These are phyloP conservation scores for Zygogramma bicolorata DNA, from an alignment of 2,888 invertebrate species.

Conservation along the genomic window DNA sequence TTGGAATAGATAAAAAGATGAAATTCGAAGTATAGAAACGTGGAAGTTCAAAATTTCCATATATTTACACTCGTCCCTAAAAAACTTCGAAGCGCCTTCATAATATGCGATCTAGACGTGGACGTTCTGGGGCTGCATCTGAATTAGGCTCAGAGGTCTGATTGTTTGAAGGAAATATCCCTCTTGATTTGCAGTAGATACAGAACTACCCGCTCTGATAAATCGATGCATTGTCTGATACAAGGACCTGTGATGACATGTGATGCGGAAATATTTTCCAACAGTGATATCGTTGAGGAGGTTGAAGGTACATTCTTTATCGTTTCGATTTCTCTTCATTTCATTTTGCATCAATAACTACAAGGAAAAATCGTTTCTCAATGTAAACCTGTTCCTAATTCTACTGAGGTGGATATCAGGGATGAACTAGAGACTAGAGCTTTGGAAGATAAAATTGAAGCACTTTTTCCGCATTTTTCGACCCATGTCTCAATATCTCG, in stretches of 20 bases:
- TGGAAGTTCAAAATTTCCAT: not conserved
- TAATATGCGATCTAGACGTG: not conserved
- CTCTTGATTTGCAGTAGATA: not conserved
- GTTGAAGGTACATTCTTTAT: not conserved
- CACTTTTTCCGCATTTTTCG: not conserved
- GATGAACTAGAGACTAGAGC: not conserved
- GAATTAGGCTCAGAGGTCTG: not conserved
- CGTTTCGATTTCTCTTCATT: not conserved
- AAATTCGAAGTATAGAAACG: too few relatives aligned
- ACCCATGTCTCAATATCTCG: not conserved
- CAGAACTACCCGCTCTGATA: too few relatives aligned
- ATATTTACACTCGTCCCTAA: not conserved
- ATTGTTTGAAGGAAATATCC: not conserved
- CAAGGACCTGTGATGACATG: too few relatives aligned
- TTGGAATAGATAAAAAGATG: too few relatives aligned
- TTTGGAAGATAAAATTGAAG: not conserved
- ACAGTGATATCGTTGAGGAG: not conserved
- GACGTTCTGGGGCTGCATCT: not conserved
- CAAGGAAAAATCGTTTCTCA: not conserved
- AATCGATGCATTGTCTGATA: not conserved
- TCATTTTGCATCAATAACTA: not conserved
- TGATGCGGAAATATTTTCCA: not conserved
- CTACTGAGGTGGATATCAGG: not conserved
- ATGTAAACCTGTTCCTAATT: not conserved
- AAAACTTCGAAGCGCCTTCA: not conserved